A percentile compares a stretch with the other conserved stretches of the same genome.
Evolutionary conservation across 2,888 invertebrate species (phyloP).

Genomic region (Lymantria dispar): DNA sequence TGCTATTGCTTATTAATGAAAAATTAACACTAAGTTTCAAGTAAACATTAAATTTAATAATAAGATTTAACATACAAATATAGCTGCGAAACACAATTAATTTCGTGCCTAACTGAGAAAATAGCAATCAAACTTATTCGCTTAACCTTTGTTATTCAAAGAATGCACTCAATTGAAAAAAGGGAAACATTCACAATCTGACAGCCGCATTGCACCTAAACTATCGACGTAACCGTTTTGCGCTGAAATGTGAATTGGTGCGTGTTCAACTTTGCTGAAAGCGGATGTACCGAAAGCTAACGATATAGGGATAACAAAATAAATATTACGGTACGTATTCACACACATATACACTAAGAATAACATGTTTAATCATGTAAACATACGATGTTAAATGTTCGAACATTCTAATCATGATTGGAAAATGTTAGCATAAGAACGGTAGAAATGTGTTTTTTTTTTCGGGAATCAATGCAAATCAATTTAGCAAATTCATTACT

Average conservation of each 20-base stretch:
- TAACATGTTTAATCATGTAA: no score
- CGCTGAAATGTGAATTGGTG: conserved; percentile 34
- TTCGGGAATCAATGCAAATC: conserved; percentile 20
- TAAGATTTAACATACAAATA: not conserved
- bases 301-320: no score
- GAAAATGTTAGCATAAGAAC: conserved; percentile 8
- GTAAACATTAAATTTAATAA: no score
- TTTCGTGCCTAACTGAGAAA: not conserved
- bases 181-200: conserved; percentile 12
- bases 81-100: not conserved
- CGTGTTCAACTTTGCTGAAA: conserved; percentile 28
- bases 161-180: conserved; percentile 25
- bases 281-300: conserved; percentile 1
- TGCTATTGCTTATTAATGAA: no score
- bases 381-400: no score
- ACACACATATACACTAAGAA: no score
- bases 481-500: conserved; percentile 17
- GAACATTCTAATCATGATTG: no score
- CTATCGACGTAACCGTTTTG: conserved; percentile 31
- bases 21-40: no score
- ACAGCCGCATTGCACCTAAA: conserved; percentile 46
- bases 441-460: conserved; percentile 10
- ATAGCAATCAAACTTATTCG: not conserved
- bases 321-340: no score
- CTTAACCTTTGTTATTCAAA: conserved; percentile 1